Conservation (phyloP, 2,113 vertebrate genomes). For the Grus americana region DNA sequence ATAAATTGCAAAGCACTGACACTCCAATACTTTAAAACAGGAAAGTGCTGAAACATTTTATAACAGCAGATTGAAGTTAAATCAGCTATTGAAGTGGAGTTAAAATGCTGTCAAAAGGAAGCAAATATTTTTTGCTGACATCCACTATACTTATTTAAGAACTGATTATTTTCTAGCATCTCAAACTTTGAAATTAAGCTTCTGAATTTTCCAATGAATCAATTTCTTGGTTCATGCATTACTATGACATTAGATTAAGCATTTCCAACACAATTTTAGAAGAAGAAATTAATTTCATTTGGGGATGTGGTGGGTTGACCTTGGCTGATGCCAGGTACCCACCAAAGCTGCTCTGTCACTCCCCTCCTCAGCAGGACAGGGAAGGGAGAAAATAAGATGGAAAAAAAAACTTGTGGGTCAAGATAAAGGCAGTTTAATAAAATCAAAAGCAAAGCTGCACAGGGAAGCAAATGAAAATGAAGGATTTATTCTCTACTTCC, state of each 20-base stretch:
- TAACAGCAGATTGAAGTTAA: constrained; percentile 50
- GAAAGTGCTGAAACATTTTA: constrained; percentile 48
- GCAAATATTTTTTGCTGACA: constrained; percentile 53
- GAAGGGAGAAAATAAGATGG: too few species aligned
- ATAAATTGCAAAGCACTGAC: constrained; percentile 25
- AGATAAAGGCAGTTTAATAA: too few species aligned
- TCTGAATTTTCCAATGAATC: constrained; percentile 17
- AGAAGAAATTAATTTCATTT: background rate
- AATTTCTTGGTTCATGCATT: constrained; percentile 20
- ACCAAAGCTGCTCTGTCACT: too few species aligned
- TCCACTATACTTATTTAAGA: constrained; percentile 17
- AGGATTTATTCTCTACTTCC: too few species aligned
- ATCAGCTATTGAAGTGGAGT: constrained; percentile 56
- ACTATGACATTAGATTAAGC: background rate
- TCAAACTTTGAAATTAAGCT: constrained; percentile 21
- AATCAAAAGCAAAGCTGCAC: too few species aligned
- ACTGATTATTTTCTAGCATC: constrained; percentile 22
- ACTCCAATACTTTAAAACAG: constrained; percentile 6
- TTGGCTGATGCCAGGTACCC: too few species aligned
- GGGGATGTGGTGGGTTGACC: background rate
- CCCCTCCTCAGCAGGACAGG: too few species aligned
- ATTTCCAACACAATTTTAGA: background rate
- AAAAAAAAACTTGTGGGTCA: too few species aligned
- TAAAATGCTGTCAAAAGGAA: constrained; percentile 55
- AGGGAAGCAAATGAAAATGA: too few species aligned